Evolutionary conservation across 2,888 invertebrate genomes (phyloP), one percentile per base, ranked within the genome.

Genomic region (Noctua fimbriata): DNA sequence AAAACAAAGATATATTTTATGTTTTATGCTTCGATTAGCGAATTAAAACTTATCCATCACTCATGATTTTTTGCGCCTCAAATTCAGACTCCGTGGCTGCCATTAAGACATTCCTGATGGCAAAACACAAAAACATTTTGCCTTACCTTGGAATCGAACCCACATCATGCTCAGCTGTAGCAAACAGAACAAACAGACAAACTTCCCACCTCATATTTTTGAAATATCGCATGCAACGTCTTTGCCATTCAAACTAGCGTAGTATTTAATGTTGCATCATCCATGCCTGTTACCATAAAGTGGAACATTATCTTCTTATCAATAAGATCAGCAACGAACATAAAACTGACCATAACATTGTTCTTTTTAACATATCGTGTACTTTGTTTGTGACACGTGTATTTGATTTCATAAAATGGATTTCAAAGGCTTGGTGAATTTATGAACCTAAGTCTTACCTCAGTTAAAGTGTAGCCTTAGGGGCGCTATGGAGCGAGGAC

Each of bases 301-400:
- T 14, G 2, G 18, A 18, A 47, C 10, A 47, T 55, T 66, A 55
- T 55, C 9, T 16, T 44, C 21, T 36, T 44, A 77, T 44, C 41
- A 44, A 16, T 7, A 5, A 36, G 1, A 47, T 47, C 55, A 16
- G 32, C 6, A 69, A 78, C 2, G 12, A 28, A 9, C 49, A 70
- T 78, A 32, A 24, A 79, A 49, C 21, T 32, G n/a, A n/a, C 21
- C 41, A 41, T 21, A 79, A 49, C 32, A 78, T 71, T 79, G 80
- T 79, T 78, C 41, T 79, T 79, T 70, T 71, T n/a, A 52, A 63
- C 16, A 4, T 32, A 63, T 41, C 41, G 79, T 71, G 44, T 52
- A 52, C 32, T 49, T n/a, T n/a, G 24, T 58, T 1, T 55, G 4
- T 67, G n/a, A 78, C 67, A 78, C 52, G 78, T 78, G 44, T 55